Base-by-base conservation (phyloP, 2,888 invertebrate genomes). In the Torymus auratus region DNA sequence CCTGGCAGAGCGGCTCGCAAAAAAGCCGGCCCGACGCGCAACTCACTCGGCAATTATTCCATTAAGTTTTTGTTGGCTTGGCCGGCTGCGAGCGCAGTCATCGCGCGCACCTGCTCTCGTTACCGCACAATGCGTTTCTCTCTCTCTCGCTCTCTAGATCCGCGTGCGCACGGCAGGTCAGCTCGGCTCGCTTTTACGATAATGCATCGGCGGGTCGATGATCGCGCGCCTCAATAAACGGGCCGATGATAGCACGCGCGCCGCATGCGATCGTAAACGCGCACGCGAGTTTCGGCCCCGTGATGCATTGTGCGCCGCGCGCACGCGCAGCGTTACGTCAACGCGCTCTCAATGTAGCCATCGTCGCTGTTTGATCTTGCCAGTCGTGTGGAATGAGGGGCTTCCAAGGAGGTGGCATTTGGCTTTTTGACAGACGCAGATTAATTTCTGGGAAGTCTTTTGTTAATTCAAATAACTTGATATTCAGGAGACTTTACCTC, bases 151-250 rank as follows among this genome's bases (percentile, higher is more conserved):
- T 52, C 17, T 17, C 5, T 11, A 10, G 53, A 14, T 14, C 2
- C 28, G 14, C 17, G 23, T 15, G 56, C 23, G 50, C 14, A 52
- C 58, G 20, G 20, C 55, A 41, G 41, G 23, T 15, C 23, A 23
- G 15, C 4, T 50, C 20, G 52, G 20, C 17, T 60, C 28, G 69
- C 23, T 64, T 78, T 71, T 71, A 78, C 71, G 71, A 71, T 78
- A 78, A 78, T 78, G 71, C 71, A 71, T 70, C 13, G 50, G 41
- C 10, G 17, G 67, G 14, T 67, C 58, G 67, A 50, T 60, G 55
- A 69, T 69, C 61, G 64, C 28, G 28, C 28, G 28, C 28, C 56
- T 41, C 62, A n/a, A 67, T 64, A 74, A 65, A 56, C 41, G n/a
- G 20, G 15, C n/a, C 70, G 62, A 70, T 70, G 70, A 70, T 58